Evolutionary conservation across 1,140 invertebrate species (phyloP).

Genomic region (Lasaia peninsularis): DNA sequence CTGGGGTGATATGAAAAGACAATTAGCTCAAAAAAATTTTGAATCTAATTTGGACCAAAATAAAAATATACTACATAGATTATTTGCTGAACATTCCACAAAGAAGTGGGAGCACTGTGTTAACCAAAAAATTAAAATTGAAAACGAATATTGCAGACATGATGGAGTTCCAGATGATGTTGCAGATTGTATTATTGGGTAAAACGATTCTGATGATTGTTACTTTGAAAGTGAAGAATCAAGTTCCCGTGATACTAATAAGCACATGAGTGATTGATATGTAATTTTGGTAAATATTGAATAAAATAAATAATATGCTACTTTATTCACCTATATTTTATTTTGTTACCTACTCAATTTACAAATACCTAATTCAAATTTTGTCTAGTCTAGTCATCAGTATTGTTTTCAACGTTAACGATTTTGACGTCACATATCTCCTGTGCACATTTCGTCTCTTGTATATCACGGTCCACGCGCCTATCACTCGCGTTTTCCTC

Average conservation of each 20-base stretch:
- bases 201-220: constrained; percentile 3
- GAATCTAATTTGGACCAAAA: constrained; percentile 6
- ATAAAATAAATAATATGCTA: constrained; percentile 11
- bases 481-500: neutral
- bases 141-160: constrained; percentile 4
- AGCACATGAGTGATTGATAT: neutral
- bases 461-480: neutral
- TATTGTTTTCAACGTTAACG: neutral
- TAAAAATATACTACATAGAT: neutral
- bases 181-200: constrained; percentile 6
- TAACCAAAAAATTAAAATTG: constrained; percentile 2
- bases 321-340: neutral
- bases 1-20: constrained; percentile 13
- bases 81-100: constrained; percentile 7
- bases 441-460: neutral
- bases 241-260: neutral
- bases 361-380: constrained; percentile 6
- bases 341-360: constrained; percentile 3
- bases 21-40: constrained; percentile 11
- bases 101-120: constrained; percentile 3
- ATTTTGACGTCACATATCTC: neutral
- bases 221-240: constrained; percentile 6
- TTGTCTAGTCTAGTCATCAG: constrained; percentile 7
- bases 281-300: constrained; percentile 13
- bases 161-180: constrained; percentile 3